phyloP scores from a whole-genome alignment of 2,113 vertebrate species.

The Myiopsitta monachus region DNA sequence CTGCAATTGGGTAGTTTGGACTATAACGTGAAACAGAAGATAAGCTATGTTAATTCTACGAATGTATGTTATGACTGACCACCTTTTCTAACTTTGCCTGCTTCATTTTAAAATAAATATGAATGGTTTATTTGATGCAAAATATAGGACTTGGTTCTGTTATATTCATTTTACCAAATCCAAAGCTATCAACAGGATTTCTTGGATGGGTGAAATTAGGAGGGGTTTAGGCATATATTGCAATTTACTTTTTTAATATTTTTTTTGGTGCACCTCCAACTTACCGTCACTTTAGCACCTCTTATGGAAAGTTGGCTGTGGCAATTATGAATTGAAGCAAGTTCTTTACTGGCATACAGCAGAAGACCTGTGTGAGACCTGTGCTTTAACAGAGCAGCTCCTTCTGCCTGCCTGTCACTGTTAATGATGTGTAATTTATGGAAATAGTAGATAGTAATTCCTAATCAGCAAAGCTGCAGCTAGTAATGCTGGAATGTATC shows the following conservation, averaged over 20 bases:
- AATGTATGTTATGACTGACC: background rate
- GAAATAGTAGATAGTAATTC: slow-evolving; percentile 21
- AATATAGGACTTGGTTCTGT: background rate
- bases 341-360: background rate
- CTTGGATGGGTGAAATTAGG: background rate
- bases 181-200: background rate
- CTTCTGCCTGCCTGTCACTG: slow-evolving; percentile 24
- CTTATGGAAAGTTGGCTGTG: background rate
- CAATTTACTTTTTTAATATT: background rate
- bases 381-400: background rate
- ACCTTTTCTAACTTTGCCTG: background rate
- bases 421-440: slow-evolving; percentile 53
- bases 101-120: background rate
- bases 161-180: background rate
- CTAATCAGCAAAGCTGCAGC: slow-evolving; percentile 33
- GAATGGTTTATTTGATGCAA: background rate
- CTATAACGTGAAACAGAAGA: background rate
- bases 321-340: slow-evolving; percentile 16
- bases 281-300: slow-evolving; percentile 16
- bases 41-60: background rate
- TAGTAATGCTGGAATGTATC: slow-evolving; percentile 18
- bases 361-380: background rate
- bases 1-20: background rate
- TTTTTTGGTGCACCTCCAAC: background rate
- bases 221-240: background rate